Evolutionary conservation across 37 sponge, comb jelly and placozoan genomes (phyloP), one percentile per base, ranked within the genome.

Genomic region (Beroe ovata): DNA sequence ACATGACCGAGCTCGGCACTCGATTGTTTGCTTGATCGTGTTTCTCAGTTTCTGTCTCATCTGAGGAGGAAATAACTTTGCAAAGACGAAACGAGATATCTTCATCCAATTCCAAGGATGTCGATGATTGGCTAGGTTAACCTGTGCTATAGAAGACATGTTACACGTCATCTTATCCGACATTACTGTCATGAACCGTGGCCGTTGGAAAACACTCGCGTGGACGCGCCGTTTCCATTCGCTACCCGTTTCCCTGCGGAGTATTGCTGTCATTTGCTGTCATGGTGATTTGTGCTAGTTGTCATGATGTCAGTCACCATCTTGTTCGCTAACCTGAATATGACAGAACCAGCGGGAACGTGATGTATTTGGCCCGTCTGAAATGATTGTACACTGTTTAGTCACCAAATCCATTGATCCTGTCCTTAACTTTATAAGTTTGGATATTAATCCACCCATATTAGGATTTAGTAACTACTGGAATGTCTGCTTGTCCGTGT

Each of bases 341-440:
- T 42, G 28, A 77, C 33, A 25, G 54, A 42, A 40, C 84, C 84
- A 77, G 33, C 23, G 25, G 84, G 84, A 40, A 77, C 84, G 41
- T 77, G 84, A n/a, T 35, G 41, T 0, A 77, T 40, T 26, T 77
- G 84, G 16, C 84, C 42, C 1, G 33, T 36, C 84, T 77, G 84
- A 66, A 33, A 47, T 11, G 54, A n/a, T n/a, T n/a, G n/a, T n/a
- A n/a, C n/a, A n/a, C n/a, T n/a, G n/a, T n/a, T n/a, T n/a, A n/a
- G n/a, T n/a, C n/a, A n/a, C n/a, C n/a, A n/a, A n/a, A n/a, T n/a
- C n/a, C n/a, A n/a, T n/a, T n/a, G n/a, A n/a, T n/a, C n/a, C n/a
- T n/a, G n/a, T n/a, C n/a, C n/a, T n/a, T n/a, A n/a, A n/a, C n/a
- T n/a, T n/a, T n/a, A n/a, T n/a, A n/a, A n/a, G n/a, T n/a, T n/a